Conservation (phyloP, 2,113 vertebrate species). For the Leptodactylus fuscus region DNA sequence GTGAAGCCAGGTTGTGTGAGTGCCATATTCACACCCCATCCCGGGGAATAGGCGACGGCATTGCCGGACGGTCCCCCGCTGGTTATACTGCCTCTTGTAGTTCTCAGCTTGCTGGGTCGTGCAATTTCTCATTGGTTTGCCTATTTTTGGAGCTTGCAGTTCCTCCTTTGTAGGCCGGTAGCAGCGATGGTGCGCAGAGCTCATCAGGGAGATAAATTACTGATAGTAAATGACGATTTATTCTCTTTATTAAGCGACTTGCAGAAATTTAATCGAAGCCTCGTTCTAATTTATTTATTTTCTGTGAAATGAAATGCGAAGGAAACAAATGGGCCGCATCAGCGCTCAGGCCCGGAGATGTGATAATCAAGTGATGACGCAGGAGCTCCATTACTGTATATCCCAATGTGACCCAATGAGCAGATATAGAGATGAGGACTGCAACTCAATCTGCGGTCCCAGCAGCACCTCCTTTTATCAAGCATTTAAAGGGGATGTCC, state of each 20-base stretch:
- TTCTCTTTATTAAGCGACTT: conserved; percentile 10
- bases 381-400: too few species aligned
- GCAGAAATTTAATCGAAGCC: neutral
- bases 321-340: neutral
- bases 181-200: neutral
- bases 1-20: too few species aligned
- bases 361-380: neutral
- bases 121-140: neutral
- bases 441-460: too few species aligned
- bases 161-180: neutral
- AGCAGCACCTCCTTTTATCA: too few species aligned
- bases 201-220: conserved; percentile 20
- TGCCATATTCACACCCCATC: too few species aligned
- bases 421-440: too few species aligned
- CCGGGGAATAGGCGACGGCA: too few species aligned
- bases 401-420: too few species aligned
- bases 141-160: neutral
- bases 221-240: neutral
- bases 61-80: too few species aligned
- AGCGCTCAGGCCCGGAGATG: neutral
- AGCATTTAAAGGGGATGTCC: too few species aligned
- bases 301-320: conserved; percentile 4
- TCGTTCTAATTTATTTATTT: conserved; percentile 7
- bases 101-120: too few species aligned
- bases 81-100: too few species aligned